These are phyloP conservation scores for Helogale parvula DNA, from an alignment of 2,113 vertebrate genomes.

Conservation along the genomic window DNA sequence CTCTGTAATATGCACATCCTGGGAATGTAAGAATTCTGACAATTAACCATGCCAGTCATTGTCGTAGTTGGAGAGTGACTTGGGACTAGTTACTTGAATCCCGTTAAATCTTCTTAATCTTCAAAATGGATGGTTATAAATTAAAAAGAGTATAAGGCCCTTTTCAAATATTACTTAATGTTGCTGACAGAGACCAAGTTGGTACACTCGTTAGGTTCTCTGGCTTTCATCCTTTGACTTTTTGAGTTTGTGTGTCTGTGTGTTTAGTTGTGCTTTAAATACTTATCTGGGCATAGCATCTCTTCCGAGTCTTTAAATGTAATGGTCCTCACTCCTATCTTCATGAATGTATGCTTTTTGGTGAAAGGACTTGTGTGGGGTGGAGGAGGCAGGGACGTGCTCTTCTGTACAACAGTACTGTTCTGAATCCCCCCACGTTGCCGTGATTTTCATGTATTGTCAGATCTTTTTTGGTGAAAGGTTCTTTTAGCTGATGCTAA, in stretches of 20 bases:
- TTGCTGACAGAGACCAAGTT: slow-evolving; percentile 5
- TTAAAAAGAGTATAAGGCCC: background rate
- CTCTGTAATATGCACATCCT: background rate
- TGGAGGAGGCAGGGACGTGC: background rate
- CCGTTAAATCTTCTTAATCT: background rate
- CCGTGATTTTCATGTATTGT: background rate
- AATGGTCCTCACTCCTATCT: slow-evolving; percentile 21
- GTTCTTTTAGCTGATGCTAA: slow-evolving; percentile 39
- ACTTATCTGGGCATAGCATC: background rate
- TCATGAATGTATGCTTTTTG: background rate
- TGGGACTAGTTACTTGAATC: slow-evolving; percentile 22
- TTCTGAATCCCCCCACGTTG: background rate
- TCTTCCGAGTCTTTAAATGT: background rate
- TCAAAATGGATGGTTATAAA: background rate
- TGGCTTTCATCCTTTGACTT: background rate
- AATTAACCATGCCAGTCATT: background rate
- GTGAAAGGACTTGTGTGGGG: background rate
- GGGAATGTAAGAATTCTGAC: slow-evolving; percentile 4
- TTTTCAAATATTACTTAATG: slow-evolving; percentile 17
- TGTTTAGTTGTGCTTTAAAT: slow-evolving; percentile 17
- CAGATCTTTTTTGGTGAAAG: background rate
- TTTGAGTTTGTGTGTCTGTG: background rate
- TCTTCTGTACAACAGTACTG: background rate
- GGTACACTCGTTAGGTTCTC: background rate
- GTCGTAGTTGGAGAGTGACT: background rate